Evolutionary conservation across 2,888 invertebrate species (phyloP), one percentile per base, ranked within the genome.

Genomic region (Schrankia costaestrigalis): DNA sequence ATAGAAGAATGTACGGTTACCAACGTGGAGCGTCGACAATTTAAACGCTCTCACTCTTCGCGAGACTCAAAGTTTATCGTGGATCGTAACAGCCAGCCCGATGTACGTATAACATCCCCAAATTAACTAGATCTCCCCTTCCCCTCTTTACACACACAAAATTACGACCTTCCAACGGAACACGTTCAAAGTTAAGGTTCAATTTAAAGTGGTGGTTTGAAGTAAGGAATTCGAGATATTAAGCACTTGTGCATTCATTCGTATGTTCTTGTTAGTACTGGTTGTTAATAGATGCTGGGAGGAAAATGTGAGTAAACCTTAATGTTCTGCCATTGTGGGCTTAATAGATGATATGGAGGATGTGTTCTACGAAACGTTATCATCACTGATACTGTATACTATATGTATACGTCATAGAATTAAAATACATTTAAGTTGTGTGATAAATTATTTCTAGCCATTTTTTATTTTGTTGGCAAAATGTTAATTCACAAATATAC

Each of bases 41-140:
- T 83, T 84, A 83, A 84, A 77, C 78, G 78, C 72, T 79, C 76
- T 75, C 52, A 58, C 81, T 83, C 84, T 83, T 79, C 76, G 71
- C 72, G 71, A 71, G 72, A 72, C 79, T 71, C 75, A 66, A 80
- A 85, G 72, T 85, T 85, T 85, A 84, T 85, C 77, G 84, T 75
- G 67, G 66, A 62, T 76, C 78, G 80, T 84, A 82, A 84, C 84
- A 77, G 74, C 71, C 68, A 71, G 67, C 68, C 65, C 67, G 56
- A 60, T 52, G 46, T 48, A 49, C 43, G 63, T 64, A 67, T 64
- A 62, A 56, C 45, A 46, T 62, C 44, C n/a, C 84, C 80, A 79
- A 43, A 40, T 30, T 45, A 55, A 28, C 39, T 33, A 44, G 77
- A 66, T 35, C 76, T 56, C n/a, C 56, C n/a, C 54, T 26, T 8